phyloP scores from a whole-genome alignment of 2,888 invertebrate species.

The Brachyptera putata region DNA sequence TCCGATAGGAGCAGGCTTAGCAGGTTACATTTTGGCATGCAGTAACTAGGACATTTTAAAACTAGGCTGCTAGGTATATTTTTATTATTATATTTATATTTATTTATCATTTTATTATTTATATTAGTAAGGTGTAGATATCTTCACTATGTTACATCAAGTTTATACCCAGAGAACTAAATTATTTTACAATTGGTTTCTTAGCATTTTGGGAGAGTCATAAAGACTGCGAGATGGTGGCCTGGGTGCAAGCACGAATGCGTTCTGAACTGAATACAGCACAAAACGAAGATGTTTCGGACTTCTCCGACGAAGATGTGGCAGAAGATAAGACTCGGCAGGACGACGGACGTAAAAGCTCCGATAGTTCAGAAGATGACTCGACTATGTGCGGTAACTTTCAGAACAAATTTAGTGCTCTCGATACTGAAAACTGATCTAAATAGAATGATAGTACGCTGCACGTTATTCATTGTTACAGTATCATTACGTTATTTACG shows the following conservation, averaged over 20 bases:
- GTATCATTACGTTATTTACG: no score
- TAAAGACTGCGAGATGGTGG: conserved; percentile 58
- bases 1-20: no score
- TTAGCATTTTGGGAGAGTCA: conserved; percentile 59
- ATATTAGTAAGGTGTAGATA: no score
- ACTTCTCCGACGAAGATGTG: conserved; percentile 34
- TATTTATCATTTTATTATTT: no score
- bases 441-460: not conserved
- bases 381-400: conserved; percentile 24
- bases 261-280: conserved; percentile 32
- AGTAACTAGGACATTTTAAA: no score
- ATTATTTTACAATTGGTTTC: no score
- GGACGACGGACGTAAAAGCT: conserved; percentile 34
- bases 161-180: no score
- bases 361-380: conserved; percentile 33
- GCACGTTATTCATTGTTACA: no score
- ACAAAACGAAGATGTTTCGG: conserved; percentile 27
- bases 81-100: no score
- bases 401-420: conserved; percentile 12
- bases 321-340: conserved; percentile 34
- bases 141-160: no score
- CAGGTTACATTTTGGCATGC: no score
- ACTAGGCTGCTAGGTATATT: no score
- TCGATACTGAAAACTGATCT: not conserved
- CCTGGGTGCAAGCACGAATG: conserved; percentile 62